Base-by-base conservation (phyloP, 1,140 invertebrate species). In the Zaprionus africanus region DNA sequence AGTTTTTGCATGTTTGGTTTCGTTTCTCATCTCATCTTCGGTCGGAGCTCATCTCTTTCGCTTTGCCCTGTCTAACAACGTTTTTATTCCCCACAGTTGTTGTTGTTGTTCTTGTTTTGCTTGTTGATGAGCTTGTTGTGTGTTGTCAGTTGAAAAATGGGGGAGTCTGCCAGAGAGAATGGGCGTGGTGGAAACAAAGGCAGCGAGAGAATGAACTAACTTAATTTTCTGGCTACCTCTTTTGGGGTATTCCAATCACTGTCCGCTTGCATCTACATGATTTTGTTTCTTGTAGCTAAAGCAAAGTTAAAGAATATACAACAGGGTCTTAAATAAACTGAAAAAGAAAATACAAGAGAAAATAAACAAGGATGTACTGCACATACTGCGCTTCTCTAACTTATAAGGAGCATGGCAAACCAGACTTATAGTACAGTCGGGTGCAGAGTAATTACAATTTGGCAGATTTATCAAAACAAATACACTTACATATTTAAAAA, bases 111-210 rank as follows among this genome's bases (percentile, higher is more conserved):
- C 36, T 68, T 74, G 64, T 57, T 61, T 31, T 51, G 38, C 36
- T 43, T 74, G 49, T 75, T 70, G 59, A 75, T 75, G 72, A 75
- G 66, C 72, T 75, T 75, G 72, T 70, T 70, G 72, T 75, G 66
- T 62, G 66, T 38, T 69, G 60, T 68, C 41, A 41, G 49, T 26
- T n/a, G 24, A 51, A 43, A 49, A 34, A 53, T 11, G 38, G 22
- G 13, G 56, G 69, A 13, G 43, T 19, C 4, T 26, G 31, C 17
- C 2, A 24, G 28, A 54, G 49, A 46, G 6, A 7, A 24, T 19
- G 43, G 65, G 64, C 71, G 49, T 61, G 41, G 63, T 46, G 2
- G 1, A 28, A 22, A 22, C 22, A 22, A 13, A 19, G 9, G 1
- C 24, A 5, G 5, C 13, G 38, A 53, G 49, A 69, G 19, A 60